Conservation (phyloP, 2,888 invertebrate species). For the Euphydryas editha region DNA sequence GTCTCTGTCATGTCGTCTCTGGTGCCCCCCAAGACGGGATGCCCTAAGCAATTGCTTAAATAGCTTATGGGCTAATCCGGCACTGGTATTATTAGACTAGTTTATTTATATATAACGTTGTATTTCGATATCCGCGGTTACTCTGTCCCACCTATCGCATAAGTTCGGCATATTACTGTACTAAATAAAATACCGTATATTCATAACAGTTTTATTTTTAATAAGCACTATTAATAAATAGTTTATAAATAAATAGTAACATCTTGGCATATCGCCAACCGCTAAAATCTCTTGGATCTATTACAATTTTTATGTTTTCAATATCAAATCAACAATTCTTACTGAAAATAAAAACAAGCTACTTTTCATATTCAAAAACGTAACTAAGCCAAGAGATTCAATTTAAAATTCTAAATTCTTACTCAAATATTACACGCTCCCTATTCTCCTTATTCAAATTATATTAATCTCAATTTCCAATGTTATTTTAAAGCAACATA, state of each 20-base stretch:
- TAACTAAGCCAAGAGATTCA: slow-evolving; percentile 7
- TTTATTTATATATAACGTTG: too few species aligned
- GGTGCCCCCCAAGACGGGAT: too few species aligned
- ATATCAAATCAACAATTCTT: too few species aligned
- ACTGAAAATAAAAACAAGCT: not conserved
- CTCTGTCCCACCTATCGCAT: too few species aligned
- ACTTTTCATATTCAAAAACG: not conserved
- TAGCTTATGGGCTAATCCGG: too few species aligned
- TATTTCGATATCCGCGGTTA: too few species aligned
- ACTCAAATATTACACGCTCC: not conserved
- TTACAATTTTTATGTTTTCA: not conserved
- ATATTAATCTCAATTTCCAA: too few species aligned
- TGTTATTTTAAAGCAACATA: too few species aligned
- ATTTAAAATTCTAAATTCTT: not conserved
- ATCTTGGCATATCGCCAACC: slow-evolving; percentile 7
- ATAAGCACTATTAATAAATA: slow-evolving; percentile 7
- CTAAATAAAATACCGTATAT: not conserved
- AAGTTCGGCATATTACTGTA: too few species aligned
- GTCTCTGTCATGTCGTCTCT: too few species aligned
- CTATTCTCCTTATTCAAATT: not conserved
- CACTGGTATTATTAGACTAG: too few species aligned
- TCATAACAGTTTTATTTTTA: not conserved
- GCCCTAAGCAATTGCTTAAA: too few species aligned
- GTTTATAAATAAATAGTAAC: slow-evolving; percentile 2
- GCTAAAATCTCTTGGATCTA: not conserved